A percentile compares a stretch with the other conserved stretches of the same genome.
These are phyloP conservation scores for Anser brachyrhynchus DNA, from an alignment of 2,113 vertebrate genomes.

Conservation along the genomic window DNA sequence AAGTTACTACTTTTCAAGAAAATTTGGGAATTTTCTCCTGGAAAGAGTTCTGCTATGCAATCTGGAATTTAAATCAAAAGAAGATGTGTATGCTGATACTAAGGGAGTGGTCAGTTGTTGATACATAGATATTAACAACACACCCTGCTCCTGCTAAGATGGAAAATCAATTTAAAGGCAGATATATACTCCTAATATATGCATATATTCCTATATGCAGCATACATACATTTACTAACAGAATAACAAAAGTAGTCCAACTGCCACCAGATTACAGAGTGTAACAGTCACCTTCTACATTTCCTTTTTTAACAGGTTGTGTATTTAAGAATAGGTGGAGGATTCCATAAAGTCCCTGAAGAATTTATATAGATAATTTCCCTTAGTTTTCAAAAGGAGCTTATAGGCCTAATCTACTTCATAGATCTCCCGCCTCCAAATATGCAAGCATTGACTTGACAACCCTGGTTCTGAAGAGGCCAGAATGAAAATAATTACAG, in stretches of 20 bases:
- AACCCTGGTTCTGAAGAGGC: too few relatives aligned
- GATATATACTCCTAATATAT: neutral
- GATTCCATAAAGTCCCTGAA: neutral
- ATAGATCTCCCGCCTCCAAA: neutral
- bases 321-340: neutral
- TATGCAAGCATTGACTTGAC: neutral
- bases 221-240: neutral
- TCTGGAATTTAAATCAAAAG: neutral
- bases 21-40: neutral
- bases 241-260: neutral
- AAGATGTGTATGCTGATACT: neutral
- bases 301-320: neutral
- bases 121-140: neutral
- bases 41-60: neutral
- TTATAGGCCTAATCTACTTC: neutral
- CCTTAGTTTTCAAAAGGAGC: neutral
- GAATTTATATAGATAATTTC: neutral
- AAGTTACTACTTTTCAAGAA: neutral
- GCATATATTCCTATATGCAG: neutral
- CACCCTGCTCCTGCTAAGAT: neutral
- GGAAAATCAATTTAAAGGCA: neutral
- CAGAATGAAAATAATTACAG: neutral
- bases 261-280: neutral
- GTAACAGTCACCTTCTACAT: neutral
- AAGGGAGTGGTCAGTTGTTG: neutral